phyloP scores from a whole-genome alignment of 2,113 vertebrate species.

The Gallinago jamesoni region DNA sequence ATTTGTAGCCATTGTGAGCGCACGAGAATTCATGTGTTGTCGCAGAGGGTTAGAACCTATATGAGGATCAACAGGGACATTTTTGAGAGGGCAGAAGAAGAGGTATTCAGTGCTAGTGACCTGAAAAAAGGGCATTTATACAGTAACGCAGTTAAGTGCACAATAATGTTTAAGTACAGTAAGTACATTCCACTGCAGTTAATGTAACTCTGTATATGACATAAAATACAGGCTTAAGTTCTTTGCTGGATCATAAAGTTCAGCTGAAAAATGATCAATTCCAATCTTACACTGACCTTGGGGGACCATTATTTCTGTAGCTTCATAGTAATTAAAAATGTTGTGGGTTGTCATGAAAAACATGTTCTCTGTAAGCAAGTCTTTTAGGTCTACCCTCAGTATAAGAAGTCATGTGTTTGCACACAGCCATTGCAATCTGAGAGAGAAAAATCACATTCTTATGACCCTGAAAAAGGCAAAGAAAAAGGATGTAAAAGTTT shows the following conservation, averaged over 20 bases:
- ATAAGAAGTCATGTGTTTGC: neutral
- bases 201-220: neutral
- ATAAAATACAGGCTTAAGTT: neutral
- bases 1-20: neutral
- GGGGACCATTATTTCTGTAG: neutral
- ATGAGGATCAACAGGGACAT: neutral
- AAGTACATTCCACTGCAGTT: neutral
- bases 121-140: neutral
- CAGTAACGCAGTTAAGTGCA: neutral
- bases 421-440: neutral
- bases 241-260: neutral
- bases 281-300: neutral
- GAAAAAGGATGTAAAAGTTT: neutral
- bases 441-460: neutral
- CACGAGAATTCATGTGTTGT: fast-evolving
- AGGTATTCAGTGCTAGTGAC: neutral
- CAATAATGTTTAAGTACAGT: neutral
- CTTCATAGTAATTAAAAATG: neutral
- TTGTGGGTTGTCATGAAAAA: neutral
- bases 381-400: neutral
- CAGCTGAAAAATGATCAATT: neutral
- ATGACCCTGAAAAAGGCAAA: neutral
- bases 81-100: neutral
- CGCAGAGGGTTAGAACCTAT: neutral
- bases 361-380: fast-evolving